phyloP scores from a whole-genome alignment of 2,797 vertebrate species.

The Malacoraja senta region DNA sequence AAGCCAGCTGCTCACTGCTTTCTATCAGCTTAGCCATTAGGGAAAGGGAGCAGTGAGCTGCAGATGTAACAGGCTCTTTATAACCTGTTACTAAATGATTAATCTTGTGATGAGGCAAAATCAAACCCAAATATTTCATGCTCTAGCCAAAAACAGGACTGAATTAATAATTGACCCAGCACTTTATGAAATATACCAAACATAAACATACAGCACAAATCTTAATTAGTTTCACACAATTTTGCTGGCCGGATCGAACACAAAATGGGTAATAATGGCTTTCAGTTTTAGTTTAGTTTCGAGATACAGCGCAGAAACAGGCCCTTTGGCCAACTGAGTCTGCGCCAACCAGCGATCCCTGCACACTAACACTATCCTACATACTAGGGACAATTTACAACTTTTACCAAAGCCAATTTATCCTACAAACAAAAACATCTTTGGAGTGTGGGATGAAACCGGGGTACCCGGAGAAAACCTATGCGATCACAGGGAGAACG shows the following conservation, averaged over 20 bases:
- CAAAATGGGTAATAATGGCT: slow-evolving; percentile 53
- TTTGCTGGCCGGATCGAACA: slow-evolving; percentile 47
- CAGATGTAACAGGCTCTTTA: neutral
- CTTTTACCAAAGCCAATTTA: too few relatives aligned
- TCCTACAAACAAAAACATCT: too few relatives aligned
- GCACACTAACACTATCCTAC: too few relatives aligned
- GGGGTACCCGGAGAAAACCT: too few relatives aligned
- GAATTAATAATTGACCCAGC: neutral
- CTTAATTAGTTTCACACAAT: slow-evolving; percentile 50
- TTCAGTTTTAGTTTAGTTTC: slow-evolving; percentile 46
- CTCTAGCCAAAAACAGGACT: neutral
- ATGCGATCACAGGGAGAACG: too few relatives aligned
- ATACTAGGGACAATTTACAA: too few relatives aligned
- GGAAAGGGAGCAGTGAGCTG: neutral
- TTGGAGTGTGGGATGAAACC: too few relatives aligned
- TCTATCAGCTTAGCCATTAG: neutral
- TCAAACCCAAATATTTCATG: slow-evolving; percentile 6
- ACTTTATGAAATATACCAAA: neutral
- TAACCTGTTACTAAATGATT: neutral
- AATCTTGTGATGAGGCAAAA: neutral
- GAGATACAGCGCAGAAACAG: too few relatives aligned
- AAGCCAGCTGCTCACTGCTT: neutral
- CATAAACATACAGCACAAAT: slow-evolving; percentile 47
- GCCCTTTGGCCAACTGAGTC: too few relatives aligned
- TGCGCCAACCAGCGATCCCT: too few relatives aligned